Percentiles rank a stretch among this genome's conserved stretches.
Evolutionary conservation across 2,113 vertebrate genomes (phyloP).

Genomic region (Campylomormyrus numenius): DNA sequence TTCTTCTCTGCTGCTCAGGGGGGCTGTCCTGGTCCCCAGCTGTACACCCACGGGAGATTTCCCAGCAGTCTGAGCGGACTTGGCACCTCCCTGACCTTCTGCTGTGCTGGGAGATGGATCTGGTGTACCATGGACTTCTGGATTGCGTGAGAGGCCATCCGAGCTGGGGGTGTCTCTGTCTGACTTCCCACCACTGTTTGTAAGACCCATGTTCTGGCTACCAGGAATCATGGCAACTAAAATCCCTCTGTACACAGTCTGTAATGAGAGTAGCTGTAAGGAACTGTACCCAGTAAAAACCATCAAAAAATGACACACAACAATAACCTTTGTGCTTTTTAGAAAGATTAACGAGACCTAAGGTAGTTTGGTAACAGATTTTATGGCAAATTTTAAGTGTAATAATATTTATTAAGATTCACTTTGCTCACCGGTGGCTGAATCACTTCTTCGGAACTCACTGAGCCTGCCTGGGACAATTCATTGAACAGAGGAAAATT

Average conservation of each 20-base stretch:
- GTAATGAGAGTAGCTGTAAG: background rate
- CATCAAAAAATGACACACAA: background rate
- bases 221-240: background rate
- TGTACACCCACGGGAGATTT: background rate
- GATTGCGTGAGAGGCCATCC: background rate
- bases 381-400: background rate
- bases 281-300: background rate
- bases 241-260: background rate
- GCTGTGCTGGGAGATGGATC: background rate
- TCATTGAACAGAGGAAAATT: background rate
- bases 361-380: background rate
- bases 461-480: background rate
- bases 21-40: background rate
- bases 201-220: constrained; percentile 9
- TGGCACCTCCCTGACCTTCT: background rate
- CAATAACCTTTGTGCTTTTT: background rate
- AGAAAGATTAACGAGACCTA: background rate
- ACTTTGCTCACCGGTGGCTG: background rate
- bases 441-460: constrained; percentile 11
- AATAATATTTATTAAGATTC: background rate
- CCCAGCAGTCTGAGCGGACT: background rate
- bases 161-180: background rate
- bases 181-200: background rate
- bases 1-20: background rate
- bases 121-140: background rate